Evolutionary conservation across 2,888 invertebrate genomes (phyloP).

Genomic region (Prosopocoilus inquinatus): DNA sequence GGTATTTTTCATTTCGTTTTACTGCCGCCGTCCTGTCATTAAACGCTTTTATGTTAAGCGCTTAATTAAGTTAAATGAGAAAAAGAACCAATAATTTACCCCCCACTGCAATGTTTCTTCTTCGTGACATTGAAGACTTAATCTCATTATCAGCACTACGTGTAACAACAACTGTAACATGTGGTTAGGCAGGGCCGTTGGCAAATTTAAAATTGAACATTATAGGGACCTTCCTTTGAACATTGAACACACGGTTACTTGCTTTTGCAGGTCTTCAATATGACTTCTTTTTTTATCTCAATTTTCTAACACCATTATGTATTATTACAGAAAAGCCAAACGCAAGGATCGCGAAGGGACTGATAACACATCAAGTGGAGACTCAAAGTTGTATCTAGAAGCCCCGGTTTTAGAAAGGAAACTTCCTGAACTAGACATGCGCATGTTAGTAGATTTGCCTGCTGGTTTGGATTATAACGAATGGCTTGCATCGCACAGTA

Average conservation of each 20-base stretch:
- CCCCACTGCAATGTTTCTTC: not conserved
- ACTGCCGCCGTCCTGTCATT: conserved; percentile 1
- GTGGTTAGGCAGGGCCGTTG: conserved; percentile 42
- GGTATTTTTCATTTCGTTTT: conserved; percentile 1
- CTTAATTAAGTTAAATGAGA: conserved; percentile 1
- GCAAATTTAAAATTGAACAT: conserved; percentile 39
- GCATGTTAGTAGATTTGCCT: conserved; percentile 91
- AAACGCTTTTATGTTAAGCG: not conserved
- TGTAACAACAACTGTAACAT: conserved; percentile 28
- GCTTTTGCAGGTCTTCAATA: conserved; percentile 71
- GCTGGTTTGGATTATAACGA: conserved; percentile 96
- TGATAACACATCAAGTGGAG: conserved; percentile 64
- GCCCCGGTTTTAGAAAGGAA: conserved; percentile 91
- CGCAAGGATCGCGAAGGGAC: conserved; percentile 92
- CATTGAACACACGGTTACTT: conserved; percentile 71
- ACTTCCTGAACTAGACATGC: conserved; percentile 91
- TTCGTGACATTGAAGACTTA: conserved; percentile 1
- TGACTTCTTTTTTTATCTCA: not conserved
- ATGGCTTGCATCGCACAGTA: conserved; percentile 99
- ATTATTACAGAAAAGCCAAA: conserved; percentile 79
- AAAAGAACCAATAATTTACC: not conserved
- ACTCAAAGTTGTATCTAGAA: conserved; percentile 93
- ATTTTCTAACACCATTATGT: not conserved
- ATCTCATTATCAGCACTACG: conserved; percentile 4
- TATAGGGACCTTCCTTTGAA: conserved; percentile 59